Percentiles rank a stretch among this genome's conserved stretches.
phyloP scores from a whole-genome alignment of 2,113 vertebrate genomes.

The Sminthopsis crassicaudata region DNA sequence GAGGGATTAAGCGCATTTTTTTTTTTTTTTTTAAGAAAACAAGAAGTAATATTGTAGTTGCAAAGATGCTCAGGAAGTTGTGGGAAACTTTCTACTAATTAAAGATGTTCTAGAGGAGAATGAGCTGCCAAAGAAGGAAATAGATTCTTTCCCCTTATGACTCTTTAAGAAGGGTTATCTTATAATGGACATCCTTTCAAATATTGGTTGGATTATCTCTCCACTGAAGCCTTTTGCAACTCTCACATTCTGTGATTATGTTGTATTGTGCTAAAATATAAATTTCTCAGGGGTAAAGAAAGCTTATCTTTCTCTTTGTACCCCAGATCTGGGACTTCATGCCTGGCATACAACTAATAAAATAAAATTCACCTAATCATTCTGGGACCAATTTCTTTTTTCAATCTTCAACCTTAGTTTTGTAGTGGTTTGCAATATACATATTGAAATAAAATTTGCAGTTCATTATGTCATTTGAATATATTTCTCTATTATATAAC shows the following conservation, averaged over 20 bases:
- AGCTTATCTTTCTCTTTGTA: neutral
- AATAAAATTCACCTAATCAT: neutral
- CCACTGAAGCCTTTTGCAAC: neutral
- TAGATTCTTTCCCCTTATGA: neutral
- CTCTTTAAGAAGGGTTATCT: neutral
- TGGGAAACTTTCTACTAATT: neutral
- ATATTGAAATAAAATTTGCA: neutral
- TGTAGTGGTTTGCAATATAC: neutral
- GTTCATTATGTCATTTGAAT: neutral
- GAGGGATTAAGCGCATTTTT: neutral
- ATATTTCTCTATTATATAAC: constrained; percentile 18
- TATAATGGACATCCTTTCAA: neutral
- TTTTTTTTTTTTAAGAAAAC: neutral
- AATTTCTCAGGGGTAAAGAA: neutral
- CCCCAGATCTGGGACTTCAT: neutral
- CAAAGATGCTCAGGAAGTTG: neutral
- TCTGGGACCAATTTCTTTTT: neutral
- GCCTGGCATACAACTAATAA: neutral
- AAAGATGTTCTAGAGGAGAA: neutral
- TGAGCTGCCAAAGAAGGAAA: neutral
- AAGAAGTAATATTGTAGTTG: neutral
- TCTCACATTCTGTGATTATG: neutral
- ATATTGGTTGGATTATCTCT: neutral
- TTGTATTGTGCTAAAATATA: neutral
- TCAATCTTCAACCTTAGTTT: neutral